phyloP scores from a whole-genome alignment of 2,888 invertebrate genomes.

The Scrobipalpa costella region DNA sequence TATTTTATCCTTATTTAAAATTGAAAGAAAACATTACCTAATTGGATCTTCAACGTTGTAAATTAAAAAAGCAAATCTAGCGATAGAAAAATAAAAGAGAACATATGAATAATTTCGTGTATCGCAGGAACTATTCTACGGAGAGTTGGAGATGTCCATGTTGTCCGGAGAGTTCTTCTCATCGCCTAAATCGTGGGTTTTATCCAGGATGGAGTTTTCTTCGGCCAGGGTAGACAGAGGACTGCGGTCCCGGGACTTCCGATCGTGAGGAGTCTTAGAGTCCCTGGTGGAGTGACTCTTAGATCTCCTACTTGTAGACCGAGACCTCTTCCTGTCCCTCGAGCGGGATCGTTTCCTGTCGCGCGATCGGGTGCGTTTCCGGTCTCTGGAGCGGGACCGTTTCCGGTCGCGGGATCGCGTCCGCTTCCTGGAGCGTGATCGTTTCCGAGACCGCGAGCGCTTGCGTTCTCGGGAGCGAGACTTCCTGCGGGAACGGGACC shows the following conservation, averaged over 20 bases:
- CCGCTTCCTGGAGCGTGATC: conserved; percentile 81
- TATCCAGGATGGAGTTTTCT: conserved; percentile 50
- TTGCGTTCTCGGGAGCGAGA: conserved; percentile 62
- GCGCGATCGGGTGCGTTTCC: conserved; percentile 72
- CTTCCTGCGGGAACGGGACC: conserved; percentile 69
- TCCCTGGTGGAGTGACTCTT: conserved; percentile 69
- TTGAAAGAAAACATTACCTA: conserved; percentile 17
- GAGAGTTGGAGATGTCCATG: conserved; percentile 91
- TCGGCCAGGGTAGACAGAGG: conserved; percentile 51
- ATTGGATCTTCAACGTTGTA: conserved; percentile 18
- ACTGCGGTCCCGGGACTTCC: conserved; percentile 65
- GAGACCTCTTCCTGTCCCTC: conserved; percentile 70
- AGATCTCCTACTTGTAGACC: conserved; percentile 66
- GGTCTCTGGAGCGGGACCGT: conserved; percentile 71
- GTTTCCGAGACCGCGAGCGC: conserved; percentile 73
- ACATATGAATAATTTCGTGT: conserved; percentile 20
- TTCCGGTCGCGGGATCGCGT: conserved; percentile 77
- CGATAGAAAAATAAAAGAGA: conserved; percentile 25
- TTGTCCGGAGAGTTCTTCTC: conserved; percentile 85
- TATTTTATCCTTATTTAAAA: conserved; percentile 32
- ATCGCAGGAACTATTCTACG: too few species aligned
- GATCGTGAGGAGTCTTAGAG: conserved; percentile 67
- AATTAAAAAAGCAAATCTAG: conserved; percentile 15
- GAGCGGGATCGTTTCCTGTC: conserved; percentile 71
- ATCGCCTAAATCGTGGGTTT: conserved; percentile 62